Base-by-base conservation (phyloP, 2,113 vertebrate species). In the Chaenogobius annularis region DNA sequence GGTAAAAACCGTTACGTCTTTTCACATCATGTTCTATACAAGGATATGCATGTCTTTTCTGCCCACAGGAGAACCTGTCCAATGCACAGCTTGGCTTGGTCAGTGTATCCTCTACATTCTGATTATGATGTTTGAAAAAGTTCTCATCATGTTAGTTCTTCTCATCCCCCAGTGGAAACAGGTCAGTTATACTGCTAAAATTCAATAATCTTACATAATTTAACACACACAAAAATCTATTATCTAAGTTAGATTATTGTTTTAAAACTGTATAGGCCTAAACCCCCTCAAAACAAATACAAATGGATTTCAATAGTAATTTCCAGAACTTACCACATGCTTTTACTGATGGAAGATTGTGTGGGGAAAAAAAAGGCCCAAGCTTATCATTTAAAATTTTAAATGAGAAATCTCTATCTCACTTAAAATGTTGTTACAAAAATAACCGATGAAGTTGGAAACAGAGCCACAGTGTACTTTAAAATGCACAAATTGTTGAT, bases 41-140 rank as follows among this genome's bases (percentile, higher is more conserved):
- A 47, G 12, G 12, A 47, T 47, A 50, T 50, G 48, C 17, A 0
- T 17, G 12, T 10, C 69, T 35, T 70, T 48, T 77, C 40, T 80
- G 67, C 82, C 62, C 83, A 52, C 87, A 98, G 98, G 98, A 77
- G 96, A 99, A 78, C 96, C 97, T 13, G 80, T 97, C 75, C 96
- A 97, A 85, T 99, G 96, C 72, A 90, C 92, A 68, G 96, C 98
- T 35, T 99, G 97, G 97, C 88, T 94, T 35, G 97, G 97, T 20
- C 98, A 99, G 8, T 99, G 98, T 72, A 94, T 93, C 43, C 95
- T 99, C 69, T 99, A 99, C 91, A 97, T 99, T 79, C 85, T 99
- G 88, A 99, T 99, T 83, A 96, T 99, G 96, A 93, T 95, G 83
- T 97, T 98, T 91, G 98, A 99, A 92, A 99, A 99, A 89, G 93